Conservation (phyloP, 2,888 invertebrate species). For the Apamea monoglypha region DNA sequence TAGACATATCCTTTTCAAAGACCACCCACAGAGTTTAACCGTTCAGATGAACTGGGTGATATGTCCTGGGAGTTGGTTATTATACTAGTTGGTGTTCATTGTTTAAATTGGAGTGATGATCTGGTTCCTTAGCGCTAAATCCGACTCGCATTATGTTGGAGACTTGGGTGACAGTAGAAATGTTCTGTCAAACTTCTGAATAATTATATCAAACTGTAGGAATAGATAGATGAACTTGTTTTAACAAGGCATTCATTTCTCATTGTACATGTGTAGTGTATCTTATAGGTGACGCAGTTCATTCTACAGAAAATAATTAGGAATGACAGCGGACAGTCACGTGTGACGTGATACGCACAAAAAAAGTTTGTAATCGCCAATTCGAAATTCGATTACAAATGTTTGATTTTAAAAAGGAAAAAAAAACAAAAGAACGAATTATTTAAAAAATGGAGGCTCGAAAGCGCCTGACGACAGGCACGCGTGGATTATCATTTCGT, state of each 20-base stretch:
- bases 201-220: no score
- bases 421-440: background rate
- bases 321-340: conserved; percentile 27
- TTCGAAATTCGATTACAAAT: conserved; percentile 30
- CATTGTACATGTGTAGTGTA: background rate
- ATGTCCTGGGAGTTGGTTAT: conserved; percentile 47
- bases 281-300: background rate
- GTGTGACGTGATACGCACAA: background rate
- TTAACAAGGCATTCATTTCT: background rate
- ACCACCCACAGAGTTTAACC: conserved; percentile 54
- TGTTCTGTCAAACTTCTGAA: background rate
- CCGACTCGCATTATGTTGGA: background rate
- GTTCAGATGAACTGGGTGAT: conserved; percentile 9
- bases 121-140: background rate
- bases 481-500: conserved; percentile 35
- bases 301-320: conserved; percentile 28
- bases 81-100: background rate
- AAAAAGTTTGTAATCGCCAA: background rate
- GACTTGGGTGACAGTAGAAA: background rate
- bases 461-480: background rate
- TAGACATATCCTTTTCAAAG: conserved; percentile 52
- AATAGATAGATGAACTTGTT: background rate
- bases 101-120: conserved; percentile 45
- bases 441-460: conserved; percentile 26
- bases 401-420: background rate